Percentiles rank a stretch among this genome's conserved stretches.
These are phyloP conservation scores for Sinella curviseta DNA, from an alignment of 1,140 invertebrate genomes.

Conservation along the genomic window DNA sequence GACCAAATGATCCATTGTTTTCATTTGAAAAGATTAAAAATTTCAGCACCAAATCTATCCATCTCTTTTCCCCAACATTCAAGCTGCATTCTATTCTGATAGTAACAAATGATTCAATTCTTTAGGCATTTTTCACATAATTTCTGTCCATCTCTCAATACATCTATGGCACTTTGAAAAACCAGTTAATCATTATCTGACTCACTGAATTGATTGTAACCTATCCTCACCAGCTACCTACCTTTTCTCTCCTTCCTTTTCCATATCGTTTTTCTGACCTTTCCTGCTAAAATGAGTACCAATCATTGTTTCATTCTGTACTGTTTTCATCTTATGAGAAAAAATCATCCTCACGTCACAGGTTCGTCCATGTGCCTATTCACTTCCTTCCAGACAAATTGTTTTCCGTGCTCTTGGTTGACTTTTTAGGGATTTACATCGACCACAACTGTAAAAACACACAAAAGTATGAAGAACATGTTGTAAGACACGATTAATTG, in stretches of 20 bases:
- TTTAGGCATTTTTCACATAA: conserved; percentile 9
- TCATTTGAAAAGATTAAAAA: neutral
- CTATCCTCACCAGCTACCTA: conserved; percentile 11
- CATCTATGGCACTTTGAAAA: neutral
- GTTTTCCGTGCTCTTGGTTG: neutral
- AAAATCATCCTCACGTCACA: neutral
- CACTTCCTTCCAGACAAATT: neutral
- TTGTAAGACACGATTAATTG: conserved; percentile 18
- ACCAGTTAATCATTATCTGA: conserved; percentile 7
- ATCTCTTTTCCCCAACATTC: neutral
- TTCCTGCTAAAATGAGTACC: too few relatives aligned
- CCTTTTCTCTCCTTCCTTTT: too few relatives aligned
- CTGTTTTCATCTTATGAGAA: neutral
- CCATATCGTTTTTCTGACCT: neutral
- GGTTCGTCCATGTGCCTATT: neutral
- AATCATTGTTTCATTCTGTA: neutral
- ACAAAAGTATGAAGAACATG: neutral
- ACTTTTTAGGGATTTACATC: neutral
- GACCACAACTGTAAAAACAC: neutral
- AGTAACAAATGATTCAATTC: conserved; percentile 15
- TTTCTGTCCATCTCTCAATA: conserved; percentile 1
- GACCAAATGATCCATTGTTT: neutral
- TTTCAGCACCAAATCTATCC: neutral
- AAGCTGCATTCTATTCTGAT: neutral
- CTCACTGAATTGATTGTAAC: neutral